Percentiles rank a stretch among this genome's conserved stretches.
phyloP scores from a whole-genome alignment of 2,888 invertebrate genomes.

The Drosophila villosipedis region DNA sequence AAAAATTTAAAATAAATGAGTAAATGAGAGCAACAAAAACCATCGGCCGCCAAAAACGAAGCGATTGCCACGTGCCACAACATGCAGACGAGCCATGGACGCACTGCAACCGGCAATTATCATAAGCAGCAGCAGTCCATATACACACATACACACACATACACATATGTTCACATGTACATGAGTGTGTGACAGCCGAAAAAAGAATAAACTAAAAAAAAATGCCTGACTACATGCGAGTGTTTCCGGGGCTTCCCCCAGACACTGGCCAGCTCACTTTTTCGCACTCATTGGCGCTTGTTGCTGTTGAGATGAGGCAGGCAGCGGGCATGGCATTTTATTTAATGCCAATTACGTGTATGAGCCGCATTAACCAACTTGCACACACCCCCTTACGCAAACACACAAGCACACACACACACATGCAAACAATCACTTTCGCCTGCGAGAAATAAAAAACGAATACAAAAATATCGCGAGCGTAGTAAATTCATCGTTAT shows the following conservation, averaged over 20 bases:
- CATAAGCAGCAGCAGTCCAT: conserved; percentile 76
- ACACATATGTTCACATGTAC: conserved; percentile 1
- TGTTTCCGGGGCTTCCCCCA: conserved; percentile 27
- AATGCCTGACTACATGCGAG: conserved; percentile 40
- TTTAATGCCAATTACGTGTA: conserved; percentile 81
- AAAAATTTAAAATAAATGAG: conserved; percentile 13
- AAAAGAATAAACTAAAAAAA: conserved; percentile 74
- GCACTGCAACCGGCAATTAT: conserved; percentile 77
- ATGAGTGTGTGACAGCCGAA: conserved; percentile 51
- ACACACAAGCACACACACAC: conserved; percentile 10
- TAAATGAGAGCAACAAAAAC: conserved; percentile 34
- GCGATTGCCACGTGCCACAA: conserved; percentile 66
- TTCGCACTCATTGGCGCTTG: conserved; percentile 16
- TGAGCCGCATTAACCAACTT: conserved; percentile 77
- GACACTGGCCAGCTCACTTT: conserved; percentile 48
- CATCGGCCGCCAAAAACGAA: conserved; percentile 52
- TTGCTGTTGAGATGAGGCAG: conserved; percentile 5
- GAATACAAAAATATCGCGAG: conserved; percentile 34
- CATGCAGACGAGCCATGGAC: conserved; percentile 37
- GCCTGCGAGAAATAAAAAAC: conserved; percentile 40
- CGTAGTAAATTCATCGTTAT: conserved; percentile 36
- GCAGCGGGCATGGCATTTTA: conserved; percentile 67
- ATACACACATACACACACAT: not conserved
- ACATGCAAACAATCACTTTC: conserved; percentile 59
- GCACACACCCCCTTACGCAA: conserved; percentile 28